Base-by-base conservation (phyloP, 2,888 invertebrate genomes). In the Drosophila siamana region DNA sequence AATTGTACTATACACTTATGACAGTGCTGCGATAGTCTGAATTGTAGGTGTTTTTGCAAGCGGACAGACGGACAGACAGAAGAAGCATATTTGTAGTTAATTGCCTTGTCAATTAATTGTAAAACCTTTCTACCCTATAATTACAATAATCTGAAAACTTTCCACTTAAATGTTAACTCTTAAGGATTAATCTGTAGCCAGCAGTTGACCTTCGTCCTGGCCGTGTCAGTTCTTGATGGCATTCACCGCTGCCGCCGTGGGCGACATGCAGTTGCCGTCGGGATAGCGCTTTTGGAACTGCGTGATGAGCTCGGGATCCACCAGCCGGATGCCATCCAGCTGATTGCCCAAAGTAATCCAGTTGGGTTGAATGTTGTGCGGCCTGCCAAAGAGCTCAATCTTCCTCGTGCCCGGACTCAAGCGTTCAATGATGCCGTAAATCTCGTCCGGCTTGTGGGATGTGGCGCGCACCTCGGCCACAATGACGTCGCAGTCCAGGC, bases 301-400 rank as follows among this genome's bases (percentile, higher is more conserved):
- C 62, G 96, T 95, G 57, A 98, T 97, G 8, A 99, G 93, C 65
- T 97, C 97, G 0, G 98, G 97, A 92, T 99, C 99, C 0, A 98
- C 96, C 0, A 99, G 93, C 51, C 97, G 94, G 1, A 98, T 98
- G 0, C 99, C 99, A 89, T 98, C 98, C 52, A 99, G 95, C 93
- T 99, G 99, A 93, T 99, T 99, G 0, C 99, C 99, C 4, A 99
- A 93, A 0, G 99, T 99, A 88, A 97, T 97, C 99, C 99, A 99
- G 91, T 99, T 99, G 0, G 98, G 99, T 91, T 99, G 99, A 0
- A 99, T 97, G 90, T 99, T 99, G 92, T 99, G 99, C 0, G 98
- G 98, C 60, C 99, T 93, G 0, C 99, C 99, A 91, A 99, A 99
- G 13, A 99, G 93, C 92, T 99, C 99, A 66, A 99, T 98, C 93